A percentile compares a stretch with the other conserved stretches of the same genome.
phyloP scores from a whole-genome alignment of 2,113 vertebrate genomes.

The Petromus typicus region DNA sequence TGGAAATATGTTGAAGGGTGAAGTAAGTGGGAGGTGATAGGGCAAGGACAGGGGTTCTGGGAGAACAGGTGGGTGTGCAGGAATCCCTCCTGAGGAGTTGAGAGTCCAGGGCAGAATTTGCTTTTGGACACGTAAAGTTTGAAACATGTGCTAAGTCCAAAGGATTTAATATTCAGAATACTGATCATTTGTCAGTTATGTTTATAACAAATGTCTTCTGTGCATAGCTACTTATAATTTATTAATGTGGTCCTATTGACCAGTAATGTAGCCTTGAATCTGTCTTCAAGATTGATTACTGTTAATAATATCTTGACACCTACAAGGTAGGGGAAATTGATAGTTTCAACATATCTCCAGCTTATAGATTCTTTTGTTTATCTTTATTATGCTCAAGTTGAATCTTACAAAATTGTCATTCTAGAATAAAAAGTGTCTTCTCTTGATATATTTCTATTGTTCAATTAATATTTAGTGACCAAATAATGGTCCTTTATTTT shows the following conservation, averaged over 20 bases:
- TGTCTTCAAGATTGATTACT: conserved; percentile 55
- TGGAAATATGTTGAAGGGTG: background rate
- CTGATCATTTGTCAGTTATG: conserved; percentile 19
- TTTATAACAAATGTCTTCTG: background rate
- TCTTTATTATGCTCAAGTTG: conserved; percentile 47
- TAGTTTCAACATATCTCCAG: conserved; percentile 3
- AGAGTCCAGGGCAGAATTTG: background rate
- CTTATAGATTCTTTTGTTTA: background rate
- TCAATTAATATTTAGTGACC: conserved; percentile 27
- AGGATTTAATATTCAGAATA: conserved; percentile 18
- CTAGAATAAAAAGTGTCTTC: background rate
- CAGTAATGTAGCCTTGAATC: conserved; percentile 34
- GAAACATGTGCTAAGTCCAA: conserved; percentile 42
- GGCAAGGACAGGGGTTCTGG: background rate
- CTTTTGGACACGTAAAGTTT: background rate
- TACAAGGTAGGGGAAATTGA: background rate
- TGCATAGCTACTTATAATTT: conserved; percentile 41
- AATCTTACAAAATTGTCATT: background rate
- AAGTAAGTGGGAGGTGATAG: background rate
- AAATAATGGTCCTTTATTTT: conserved; percentile 28
- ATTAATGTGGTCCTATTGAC: conserved; percentile 33
- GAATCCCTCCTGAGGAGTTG: background rate
- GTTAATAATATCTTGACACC: conserved; percentile 38
- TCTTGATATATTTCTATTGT: background rate
- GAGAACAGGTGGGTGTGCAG: background rate